A percentile compares a stretch with the other conserved stretches of the same genome.
These are phyloP conservation scores for Callinectes sapidus DNA, from an alignment of 2,888 invertebrate genomes.

Conservation along the genomic window DNA sequence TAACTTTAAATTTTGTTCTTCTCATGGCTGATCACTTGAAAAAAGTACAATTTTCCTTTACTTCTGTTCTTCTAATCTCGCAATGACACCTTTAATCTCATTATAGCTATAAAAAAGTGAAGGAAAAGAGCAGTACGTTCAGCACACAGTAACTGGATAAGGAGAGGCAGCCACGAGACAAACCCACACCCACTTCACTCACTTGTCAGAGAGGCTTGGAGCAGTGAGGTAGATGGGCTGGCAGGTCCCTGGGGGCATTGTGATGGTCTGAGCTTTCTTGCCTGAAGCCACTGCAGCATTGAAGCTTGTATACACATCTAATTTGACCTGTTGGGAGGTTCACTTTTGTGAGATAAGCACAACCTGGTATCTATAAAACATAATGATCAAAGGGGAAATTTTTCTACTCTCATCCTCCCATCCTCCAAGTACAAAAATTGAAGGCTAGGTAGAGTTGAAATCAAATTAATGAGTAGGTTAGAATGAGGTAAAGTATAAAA, in stretches of 20 bases:
- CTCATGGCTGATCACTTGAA: background rate
- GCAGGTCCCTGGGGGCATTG: conserved; percentile 79
- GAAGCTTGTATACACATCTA: conserved; percentile 81
- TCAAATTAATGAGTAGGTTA: background rate
- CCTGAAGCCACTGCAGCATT: conserved; percentile 85
- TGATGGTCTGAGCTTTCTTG: conserved; percentile 84
- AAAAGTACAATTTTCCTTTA: background rate
- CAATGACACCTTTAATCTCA: background rate
- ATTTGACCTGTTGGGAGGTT: conserved; percentile 70
- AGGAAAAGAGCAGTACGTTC: background rate
- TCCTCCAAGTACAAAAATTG: background rate
- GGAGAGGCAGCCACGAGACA: background rate
- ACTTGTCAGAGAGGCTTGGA: conserved; percentile 87
- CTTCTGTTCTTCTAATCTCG: background rate
- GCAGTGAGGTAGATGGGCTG: conserved; percentile 88
- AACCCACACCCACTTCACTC: conserved; percentile 76
- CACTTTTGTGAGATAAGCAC: background rate
- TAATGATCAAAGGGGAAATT: background rate
- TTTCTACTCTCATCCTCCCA: background rate
- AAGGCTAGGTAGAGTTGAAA: background rate
- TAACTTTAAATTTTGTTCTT: background rate
- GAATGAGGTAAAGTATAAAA: background rate
- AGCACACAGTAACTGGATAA: background rate
- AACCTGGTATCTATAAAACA: background rate
- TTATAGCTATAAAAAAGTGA: background rate